phyloP scores from a whole-genome alignment of 2,888 invertebrate species.

The Tenthredo livida region DNA sequence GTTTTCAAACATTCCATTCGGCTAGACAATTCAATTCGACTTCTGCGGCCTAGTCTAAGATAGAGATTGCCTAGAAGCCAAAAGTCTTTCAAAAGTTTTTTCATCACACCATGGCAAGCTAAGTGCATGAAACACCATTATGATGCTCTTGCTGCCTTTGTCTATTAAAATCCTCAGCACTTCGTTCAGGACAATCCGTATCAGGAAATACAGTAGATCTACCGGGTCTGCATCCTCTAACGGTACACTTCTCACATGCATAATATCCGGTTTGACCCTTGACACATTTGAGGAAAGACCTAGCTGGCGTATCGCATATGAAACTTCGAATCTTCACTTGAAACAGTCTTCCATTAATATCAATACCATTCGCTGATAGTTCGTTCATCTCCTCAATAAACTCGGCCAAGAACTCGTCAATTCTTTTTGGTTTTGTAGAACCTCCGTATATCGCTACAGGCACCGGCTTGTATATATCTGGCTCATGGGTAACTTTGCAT shows the following conservation, averaged over 20 bases:
- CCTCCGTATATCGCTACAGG: slow-evolving; percentile 16
- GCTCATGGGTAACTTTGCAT: slow-evolving; percentile 13
- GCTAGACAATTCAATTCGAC: slow-evolving; percentile 41
- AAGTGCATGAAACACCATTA: slow-evolving; percentile 44
- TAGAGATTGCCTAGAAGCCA: slow-evolving; percentile 52
- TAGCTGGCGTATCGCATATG: slow-evolving; percentile 57
- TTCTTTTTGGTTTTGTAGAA: slow-evolving; percentile 10
- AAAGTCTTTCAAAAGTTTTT: slow-evolving; percentile 53
- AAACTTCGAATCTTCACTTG: slow-evolving; percentile 55
- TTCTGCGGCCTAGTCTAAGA: slow-evolving; percentile 35
- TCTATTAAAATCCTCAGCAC: neutral
- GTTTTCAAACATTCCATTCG: slow-evolving; percentile 53
- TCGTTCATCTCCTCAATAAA: slow-evolving; percentile 20
- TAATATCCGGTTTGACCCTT: slow-evolving; percentile 56
- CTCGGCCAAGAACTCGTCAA: slow-evolving; percentile 4
- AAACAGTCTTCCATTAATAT: slow-evolving; percentile 40
- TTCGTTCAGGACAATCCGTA: slow-evolving; percentile 16
- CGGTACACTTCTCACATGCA: slow-evolving; percentile 13
- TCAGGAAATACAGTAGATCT: slow-evolving; percentile 5
- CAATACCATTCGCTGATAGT: slow-evolving; percentile 18
- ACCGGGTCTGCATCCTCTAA: neutral
- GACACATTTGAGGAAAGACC: slow-evolving; percentile 54
- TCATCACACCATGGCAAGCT: slow-evolving; percentile 56
- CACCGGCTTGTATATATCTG: slow-evolving; percentile 18
- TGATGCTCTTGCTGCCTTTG: slow-evolving; percentile 36